Base-by-base conservation (phyloP, 2,888 invertebrate genomes). In the Tinea semifulvella region DNA sequence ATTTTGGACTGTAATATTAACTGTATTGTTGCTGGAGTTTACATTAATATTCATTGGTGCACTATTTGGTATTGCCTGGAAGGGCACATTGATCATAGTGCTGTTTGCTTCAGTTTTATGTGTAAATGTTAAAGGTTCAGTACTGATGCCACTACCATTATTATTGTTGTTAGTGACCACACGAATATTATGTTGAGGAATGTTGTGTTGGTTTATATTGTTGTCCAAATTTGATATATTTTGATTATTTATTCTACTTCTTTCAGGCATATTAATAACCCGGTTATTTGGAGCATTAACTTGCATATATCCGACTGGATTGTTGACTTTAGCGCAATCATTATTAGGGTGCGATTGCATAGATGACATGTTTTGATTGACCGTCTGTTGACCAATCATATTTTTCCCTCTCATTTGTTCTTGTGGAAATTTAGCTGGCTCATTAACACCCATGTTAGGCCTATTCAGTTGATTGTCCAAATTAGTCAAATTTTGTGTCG, bases 1-100 rank as follows among this genome's bases (percentile, higher is more conserved):
- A 50, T 80, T 80, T 55, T 80, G 80, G 7, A 80, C 80, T 3
- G 80, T 80, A 27, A 80, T 80, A 46, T 80, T 79, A 1, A 80
- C 76, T 11, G 81, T 77, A 49, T 80, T 80, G 52, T 80, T 80
- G 49, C 81, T 76, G 1, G 82, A 82, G 51, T 80, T 80, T 0
- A 80, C 80, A 47, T 80, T 80, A 26, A 80, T 80, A 52, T 80
- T 80, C 80, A 80, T 80, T 1, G 80, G 80, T 31, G 80, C 79
- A 51, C 77, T 82, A 48, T 81, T 81, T 3, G 79, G 80, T 56
- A 81, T 79, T 2, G 79, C 70, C 60, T 81, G 81, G 60, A 81
- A 81, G 0, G 82, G 81, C 20, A 82, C 76, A 52, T 80, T 81
- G 42, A 82, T 82, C 68, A 80, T 80, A 16, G 81, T 82, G 18